Evolutionary conservation across 2,888 invertebrate genomes (phyloP).

Genomic region (Mactromeris polynyma): DNA sequence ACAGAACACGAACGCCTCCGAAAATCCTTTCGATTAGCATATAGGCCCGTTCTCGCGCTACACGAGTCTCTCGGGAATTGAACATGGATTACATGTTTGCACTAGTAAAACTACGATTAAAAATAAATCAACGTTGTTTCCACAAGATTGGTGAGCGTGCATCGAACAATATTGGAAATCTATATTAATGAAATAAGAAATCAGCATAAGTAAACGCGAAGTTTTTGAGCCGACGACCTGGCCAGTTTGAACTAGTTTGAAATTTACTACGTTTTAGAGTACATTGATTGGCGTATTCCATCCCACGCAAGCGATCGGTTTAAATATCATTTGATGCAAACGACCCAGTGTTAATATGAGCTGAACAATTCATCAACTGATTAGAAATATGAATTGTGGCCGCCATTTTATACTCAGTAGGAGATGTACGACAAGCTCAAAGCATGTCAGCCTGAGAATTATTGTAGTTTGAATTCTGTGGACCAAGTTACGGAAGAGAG

Average conservation of each 20-base stretch:
- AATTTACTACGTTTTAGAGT: background rate
- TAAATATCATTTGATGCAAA: background rate
- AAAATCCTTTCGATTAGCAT: slow-evolving; percentile 19
- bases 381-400: background rate
- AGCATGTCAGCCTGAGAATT: no score
- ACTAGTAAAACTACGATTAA: slow-evolving; percentile 5
- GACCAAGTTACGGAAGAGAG: no score
- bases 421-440: background rate
- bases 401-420: background rate
- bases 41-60: background rate
- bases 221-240: background rate
- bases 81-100: slow-evolving; percentile 7
- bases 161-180: slow-evolving; percentile 51
- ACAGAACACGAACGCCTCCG: background rate
- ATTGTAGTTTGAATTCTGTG: no score
- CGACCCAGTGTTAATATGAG: background rate
- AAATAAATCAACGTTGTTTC: slow-evolving; percentile 13
- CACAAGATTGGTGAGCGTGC: slow-evolving; percentile 8
- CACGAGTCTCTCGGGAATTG: background rate
- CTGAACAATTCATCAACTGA: background rate
- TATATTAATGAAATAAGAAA: slow-evolving; percentile 47
- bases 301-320: background rate
- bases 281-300: background rate
- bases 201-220: slow-evolving; percentile 40
- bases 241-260: background rate